Conservation (phyloP, 2,113 vertebrate species). For the Anser brachyrhynchus region DNA sequence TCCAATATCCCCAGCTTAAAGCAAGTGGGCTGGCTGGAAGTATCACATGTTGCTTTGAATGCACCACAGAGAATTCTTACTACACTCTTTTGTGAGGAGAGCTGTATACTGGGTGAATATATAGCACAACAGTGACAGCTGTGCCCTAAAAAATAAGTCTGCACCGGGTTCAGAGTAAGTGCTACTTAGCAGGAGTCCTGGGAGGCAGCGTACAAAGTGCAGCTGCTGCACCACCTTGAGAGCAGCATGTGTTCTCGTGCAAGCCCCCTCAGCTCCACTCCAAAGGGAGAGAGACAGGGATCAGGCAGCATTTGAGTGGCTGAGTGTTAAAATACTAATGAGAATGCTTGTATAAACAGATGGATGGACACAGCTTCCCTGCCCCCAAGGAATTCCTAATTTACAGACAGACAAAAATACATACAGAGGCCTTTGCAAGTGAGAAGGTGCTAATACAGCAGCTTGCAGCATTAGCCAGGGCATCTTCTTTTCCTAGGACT, state of each 20-base stretch:
- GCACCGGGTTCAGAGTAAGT: neutral
- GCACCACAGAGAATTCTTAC: conserved; percentile 22
- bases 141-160: neutral
- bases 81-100: neutral
- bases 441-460: neutral
- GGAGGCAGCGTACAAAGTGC: neutral
- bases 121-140: conserved; percentile 37
- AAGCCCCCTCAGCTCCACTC: neutral
- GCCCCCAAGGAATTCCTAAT: neutral
- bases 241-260: neutral
- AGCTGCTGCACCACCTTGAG: conserved; percentile 42
- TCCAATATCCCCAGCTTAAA: neutral
- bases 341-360: conserved; percentile 25
- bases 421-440: neutral
- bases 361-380: neutral
- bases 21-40: neutral
- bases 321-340: neutral
- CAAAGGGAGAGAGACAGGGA: neutral
- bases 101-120: neutral
- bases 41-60: neutral
- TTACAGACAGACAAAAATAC: neutral
- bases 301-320: neutral
- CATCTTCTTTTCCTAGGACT: neutral
- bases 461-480: neutral
- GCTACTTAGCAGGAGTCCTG: neutral